A percentile compares a stretch with the other conserved stretches of the same genome.
phyloP scores from a whole-genome alignment of 2,113 vertebrate species.

The Thryonomys swinderianus region DNA sequence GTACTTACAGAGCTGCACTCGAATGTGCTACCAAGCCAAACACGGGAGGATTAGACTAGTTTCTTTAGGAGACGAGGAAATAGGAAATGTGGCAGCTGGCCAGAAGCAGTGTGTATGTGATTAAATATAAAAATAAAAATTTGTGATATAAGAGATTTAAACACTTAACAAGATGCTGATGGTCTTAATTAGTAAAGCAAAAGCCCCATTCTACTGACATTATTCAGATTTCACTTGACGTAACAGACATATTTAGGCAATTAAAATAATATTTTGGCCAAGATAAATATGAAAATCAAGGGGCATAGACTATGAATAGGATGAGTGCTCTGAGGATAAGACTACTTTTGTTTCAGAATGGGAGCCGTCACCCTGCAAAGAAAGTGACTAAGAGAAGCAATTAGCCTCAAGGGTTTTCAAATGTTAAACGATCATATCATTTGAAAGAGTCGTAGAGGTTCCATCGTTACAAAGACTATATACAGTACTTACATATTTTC shows the following conservation, averaged over 20 bases:
- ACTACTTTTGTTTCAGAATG: conserved; percentile 16
- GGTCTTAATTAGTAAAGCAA: background rate
- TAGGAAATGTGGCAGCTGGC: background rate
- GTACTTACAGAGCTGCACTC: background rate
- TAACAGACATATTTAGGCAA: background rate
- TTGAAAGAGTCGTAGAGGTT: conserved; percentile 68
- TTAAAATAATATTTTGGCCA: background rate
- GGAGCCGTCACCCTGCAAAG: conserved; percentile 10
- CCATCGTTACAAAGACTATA: background rate
- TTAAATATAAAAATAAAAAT: background rate
- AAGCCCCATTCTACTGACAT: background rate
- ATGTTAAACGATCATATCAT: background rate
- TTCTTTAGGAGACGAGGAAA: background rate
- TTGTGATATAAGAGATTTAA: background rate
- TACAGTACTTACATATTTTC: conserved; percentile 55
- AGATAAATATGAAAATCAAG: background rate
- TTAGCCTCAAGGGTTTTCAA: conserved; percentile 51
- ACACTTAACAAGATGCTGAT: background rate
- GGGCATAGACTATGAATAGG: rapidly evolving
- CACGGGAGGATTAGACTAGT: background rate
- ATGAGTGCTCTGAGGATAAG: background rate
- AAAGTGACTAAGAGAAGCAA: conserved; percentile 56
- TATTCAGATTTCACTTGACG: background rate
- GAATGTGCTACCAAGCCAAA: background rate
- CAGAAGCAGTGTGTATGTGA: background rate